Conservation (phyloP, 1,140 invertebrate genomes). For the Colletes gigas region DNA sequence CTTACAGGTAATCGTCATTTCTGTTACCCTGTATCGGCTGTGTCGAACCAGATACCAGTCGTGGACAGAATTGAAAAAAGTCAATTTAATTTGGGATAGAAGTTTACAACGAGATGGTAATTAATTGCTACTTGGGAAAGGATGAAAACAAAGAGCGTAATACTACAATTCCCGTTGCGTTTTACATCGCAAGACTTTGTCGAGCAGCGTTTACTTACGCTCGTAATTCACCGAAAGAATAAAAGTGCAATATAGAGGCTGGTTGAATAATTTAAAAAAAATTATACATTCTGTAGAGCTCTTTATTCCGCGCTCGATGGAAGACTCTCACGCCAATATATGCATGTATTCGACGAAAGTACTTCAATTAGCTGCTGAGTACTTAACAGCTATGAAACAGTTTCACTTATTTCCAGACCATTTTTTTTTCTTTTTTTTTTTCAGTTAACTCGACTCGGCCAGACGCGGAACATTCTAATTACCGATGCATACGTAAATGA, state of each 20-base stretch:
- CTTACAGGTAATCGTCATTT: constrained; percentile 72
- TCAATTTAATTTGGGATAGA: no score
- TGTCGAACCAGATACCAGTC: no score
- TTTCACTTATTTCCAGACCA: constrained; percentile 15
- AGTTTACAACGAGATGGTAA: no score
- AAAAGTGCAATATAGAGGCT: no score
- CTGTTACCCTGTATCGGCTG: no score
- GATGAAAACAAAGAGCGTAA: no score
- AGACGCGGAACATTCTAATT: background rate
- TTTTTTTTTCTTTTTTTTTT: background rate
- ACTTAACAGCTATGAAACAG: constrained; percentile 32
- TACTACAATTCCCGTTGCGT: no score
- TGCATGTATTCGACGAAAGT: constrained; percentile 25
- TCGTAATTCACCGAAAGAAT: no score
- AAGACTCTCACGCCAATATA: constrained; percentile 36
- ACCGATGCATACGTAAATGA: background rate
- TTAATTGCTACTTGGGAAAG: no score
- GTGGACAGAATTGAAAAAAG: no score
- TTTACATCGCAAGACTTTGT: no score
- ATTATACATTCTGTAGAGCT: background rate
- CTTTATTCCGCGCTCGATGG: constrained; percentile 4
- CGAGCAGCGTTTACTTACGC: no score
- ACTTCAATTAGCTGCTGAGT: constrained; percentile 27
- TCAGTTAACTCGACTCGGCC: background rate
- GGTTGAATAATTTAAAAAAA: background rate